These are phyloP conservation scores for Lucifuga dentata DNA, from an alignment of 2,113 vertebrate species.

Conservation along the genomic window DNA sequence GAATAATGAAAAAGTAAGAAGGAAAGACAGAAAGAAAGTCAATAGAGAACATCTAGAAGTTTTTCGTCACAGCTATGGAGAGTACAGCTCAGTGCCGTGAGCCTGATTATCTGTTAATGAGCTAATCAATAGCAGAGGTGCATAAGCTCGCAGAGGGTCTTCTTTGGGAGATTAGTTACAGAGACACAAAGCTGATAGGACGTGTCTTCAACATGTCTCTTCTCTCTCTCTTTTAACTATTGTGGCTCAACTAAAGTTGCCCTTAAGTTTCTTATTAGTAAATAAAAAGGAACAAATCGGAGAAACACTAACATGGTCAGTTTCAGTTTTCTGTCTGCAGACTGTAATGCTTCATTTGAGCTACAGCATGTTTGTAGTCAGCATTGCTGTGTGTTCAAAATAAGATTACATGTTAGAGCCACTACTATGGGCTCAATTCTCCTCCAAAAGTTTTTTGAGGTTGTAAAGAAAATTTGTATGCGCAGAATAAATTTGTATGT, in stretches of 20 bases:
- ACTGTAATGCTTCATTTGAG: not conserved
- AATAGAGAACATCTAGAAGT: constrained; percentile 22
- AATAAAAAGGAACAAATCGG: not conserved
- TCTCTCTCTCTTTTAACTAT: constrained; percentile 1
- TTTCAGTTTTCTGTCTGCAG: not conserved
- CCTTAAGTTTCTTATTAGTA: constrained; percentile 27
- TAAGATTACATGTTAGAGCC: not conserved
- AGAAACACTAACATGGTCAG: not conserved
- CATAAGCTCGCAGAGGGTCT: constrained; percentile 37
- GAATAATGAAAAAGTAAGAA: not conserved
- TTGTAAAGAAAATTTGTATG: too few species aligned
- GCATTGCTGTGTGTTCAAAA: not conserved
- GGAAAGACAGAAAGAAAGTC: not conserved
- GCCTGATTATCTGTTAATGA: constrained; percentile 61
- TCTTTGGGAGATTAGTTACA: constrained; percentile 50
- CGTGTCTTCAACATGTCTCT: constrained; percentile 15
- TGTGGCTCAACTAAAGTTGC: constrained; percentile 13
- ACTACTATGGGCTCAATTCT: too few species aligned
- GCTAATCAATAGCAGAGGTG: constrained; percentile 66
- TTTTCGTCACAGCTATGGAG: constrained; percentile 17
- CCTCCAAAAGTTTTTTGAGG: too few species aligned
- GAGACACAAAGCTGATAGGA: constrained; percentile 26
- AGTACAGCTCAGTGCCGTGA: not conserved
- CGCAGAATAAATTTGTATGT: too few species aligned
- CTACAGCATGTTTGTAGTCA: not conserved